A percentile compares a stretch with the other conserved stretches of the same genome.
phyloP scores from a whole-genome alignment of 1,140 invertebrate genomes.

The Holcopasites calliopsidis region DNA sequence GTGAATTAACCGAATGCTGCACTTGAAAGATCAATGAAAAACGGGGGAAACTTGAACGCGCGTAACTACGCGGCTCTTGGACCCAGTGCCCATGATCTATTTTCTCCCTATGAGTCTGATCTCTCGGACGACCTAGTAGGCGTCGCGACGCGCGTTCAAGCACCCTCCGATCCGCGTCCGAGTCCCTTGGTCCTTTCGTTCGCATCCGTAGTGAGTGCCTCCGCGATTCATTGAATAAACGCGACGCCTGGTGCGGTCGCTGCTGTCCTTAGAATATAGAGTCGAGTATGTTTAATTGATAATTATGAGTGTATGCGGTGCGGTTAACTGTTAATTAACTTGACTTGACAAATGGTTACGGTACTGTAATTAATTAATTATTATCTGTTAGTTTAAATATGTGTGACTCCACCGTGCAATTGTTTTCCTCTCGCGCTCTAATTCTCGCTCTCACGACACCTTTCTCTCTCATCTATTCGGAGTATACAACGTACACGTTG shows the following conservation, averaged over 20 bases:
- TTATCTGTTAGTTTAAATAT: conserved; percentile 74
- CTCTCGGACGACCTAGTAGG: background rate
- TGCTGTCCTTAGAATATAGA: conserved; percentile 63
- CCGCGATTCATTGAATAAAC: conserved; percentile 73
- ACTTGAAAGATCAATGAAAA: conserved; percentile 75
- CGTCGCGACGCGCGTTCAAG: conserved; percentile 54
- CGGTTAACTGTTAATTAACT: conserved; percentile 76
- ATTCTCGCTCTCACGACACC: conserved; percentile 26
- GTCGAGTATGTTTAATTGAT: conserved; percentile 73
- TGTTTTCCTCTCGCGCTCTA: conserved; percentile 48
- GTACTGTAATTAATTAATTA: conserved; percentile 75
- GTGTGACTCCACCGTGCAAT: conserved; percentile 74
- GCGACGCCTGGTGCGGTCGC: conserved; percentile 63
- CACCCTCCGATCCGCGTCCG: conserved; percentile 75
- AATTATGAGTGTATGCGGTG: conserved; percentile 74
- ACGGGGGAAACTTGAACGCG: conserved; percentile 62
- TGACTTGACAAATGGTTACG: conserved; percentile 76
- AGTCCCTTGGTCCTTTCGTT: conserved; percentile 66
- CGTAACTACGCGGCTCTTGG: conserved; percentile 12
- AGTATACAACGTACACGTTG: conserved; percentile 77
- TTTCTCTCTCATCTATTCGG: conserved; percentile 61
- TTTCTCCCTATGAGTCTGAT: background rate
- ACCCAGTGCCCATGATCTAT: background rate
- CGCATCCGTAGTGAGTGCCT: conserved; percentile 77
- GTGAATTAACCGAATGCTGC: conserved; percentile 79